Evolutionary conservation across 2,797 vertebrate genomes (phyloP).

Genomic region (Coendou prehensilis): DNA sequence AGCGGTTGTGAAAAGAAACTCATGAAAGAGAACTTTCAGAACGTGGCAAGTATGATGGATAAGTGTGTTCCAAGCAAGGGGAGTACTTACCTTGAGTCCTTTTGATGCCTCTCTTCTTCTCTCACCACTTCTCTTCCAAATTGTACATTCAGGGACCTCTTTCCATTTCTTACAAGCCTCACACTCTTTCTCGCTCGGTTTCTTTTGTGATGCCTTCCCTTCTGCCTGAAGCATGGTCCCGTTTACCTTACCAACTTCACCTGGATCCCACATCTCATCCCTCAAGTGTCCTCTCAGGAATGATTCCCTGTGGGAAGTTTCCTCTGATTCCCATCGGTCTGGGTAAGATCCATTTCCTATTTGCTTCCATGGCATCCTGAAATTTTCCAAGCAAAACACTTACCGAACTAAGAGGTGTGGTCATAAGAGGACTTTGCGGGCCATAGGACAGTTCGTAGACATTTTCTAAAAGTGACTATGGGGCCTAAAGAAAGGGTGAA

Average conservation of each 20-base stretch:
- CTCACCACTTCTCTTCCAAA: not conserved
- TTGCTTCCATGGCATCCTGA: not conserved
- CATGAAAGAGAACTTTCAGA: not conserved
- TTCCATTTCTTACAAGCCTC: not conserved
- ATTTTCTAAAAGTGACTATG: not conserved
- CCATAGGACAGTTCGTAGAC: too few species aligned
- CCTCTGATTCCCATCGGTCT: not conserved
- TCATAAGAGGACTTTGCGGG: not conserved
- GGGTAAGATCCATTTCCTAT: not conserved
- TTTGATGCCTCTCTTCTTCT: not conserved
- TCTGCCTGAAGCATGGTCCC: not conserved
- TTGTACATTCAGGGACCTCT: not conserved
- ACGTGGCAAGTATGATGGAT: not conserved
- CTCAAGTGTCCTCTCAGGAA: not conserved
- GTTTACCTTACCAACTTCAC: not conserved
- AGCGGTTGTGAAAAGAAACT: not conserved
- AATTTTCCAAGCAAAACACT: not conserved
- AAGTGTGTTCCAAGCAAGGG: not conserved
- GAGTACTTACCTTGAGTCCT: not conserved
- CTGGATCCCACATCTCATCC: not conserved
- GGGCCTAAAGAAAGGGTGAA: not conserved
- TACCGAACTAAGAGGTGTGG: not conserved
- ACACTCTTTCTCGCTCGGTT: not conserved
- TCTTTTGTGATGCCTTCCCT: not conserved
- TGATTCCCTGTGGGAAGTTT: not conserved